A percentile compares a stretch with the other conserved stretches of the same genome.
Conservation (phyloP, 1,140 invertebrate genomes). For the Habropoda laboriosa region DNA sequence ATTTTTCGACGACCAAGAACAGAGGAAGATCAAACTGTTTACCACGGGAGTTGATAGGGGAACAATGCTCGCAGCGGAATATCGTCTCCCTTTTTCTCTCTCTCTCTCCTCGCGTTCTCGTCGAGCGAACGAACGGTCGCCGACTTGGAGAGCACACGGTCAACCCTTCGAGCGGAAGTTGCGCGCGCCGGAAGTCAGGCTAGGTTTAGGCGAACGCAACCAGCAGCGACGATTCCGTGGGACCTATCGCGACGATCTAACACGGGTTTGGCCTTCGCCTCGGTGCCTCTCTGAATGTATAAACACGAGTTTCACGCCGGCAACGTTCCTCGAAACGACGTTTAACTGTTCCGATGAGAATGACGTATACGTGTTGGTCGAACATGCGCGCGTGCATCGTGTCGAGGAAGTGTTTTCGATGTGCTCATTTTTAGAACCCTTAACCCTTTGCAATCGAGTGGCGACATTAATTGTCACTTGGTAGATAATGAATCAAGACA, state of each 20-base stretch:
- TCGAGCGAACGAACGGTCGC: no score
- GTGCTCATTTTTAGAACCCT: no score
- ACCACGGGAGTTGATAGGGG: constrained; percentile 22
- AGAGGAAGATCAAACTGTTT: constrained; percentile 4
- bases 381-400: background rate
- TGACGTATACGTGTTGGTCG: background rate
- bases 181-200: constrained; percentile 73
- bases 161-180: constrained; percentile 76
- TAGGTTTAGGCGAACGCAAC: constrained; percentile 72
- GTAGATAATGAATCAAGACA: no score
- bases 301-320: constrained; percentile 27
- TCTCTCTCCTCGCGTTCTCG: no score
- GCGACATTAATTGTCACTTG: no score
- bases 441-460: no score
- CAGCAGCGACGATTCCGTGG: constrained; percentile 67
- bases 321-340: constrained; percentile 22
- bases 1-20: constrained; percentile 23
- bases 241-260: constrained; percentile 54
- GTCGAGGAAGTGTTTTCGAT: background rate
- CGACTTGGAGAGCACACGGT: constrained; percentile 37
- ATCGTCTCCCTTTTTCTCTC: no score
- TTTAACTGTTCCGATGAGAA: background rate
- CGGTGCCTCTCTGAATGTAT: constrained; percentile 45
- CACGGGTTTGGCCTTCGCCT: constrained; percentile 37
- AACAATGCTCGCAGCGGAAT: constrained; percentile 19